Evolutionary conservation across 2,888 invertebrate species (phyloP), one percentile per base, ranked within the genome.

Genomic region (Acleris literana): DNA sequence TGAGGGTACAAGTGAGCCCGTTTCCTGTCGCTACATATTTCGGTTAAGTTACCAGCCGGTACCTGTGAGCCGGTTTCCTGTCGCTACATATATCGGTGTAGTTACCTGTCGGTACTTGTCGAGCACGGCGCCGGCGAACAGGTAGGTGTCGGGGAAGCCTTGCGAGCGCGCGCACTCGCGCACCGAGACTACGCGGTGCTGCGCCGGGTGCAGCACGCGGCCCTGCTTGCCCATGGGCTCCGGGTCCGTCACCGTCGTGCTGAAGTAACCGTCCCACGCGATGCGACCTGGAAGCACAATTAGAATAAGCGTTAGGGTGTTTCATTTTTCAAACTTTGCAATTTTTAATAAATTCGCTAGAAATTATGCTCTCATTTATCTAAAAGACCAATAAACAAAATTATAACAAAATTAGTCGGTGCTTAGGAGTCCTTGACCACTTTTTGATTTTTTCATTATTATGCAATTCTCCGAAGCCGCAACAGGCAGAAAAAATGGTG

Each of bases 151-250:
- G 93, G 77, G 95, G 87, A 97, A 97, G 68, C 96, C 97, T 86
- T 97, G 97, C 22, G 97, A 97, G 68, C 97, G 93, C 13, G 97
- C 97, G 85, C 97, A 97, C 84, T 97, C 97, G 13, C 97, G 87
- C 13, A 97, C 96, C 69, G 97, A 96, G n/a, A 97, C 96, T 0
- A 97, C 96, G 66, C 97, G 93, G 76, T 95, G 90, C 84, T 96
- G 96, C 76, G 94, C 94, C 3, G 97, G 97, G 86, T 97, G 97
- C 71, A 97, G 88, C 59, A 97, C 96, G 75, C 97, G 94, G 59
- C 97, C 97, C 91, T 97, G 97, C 93, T 97, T 97, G 70, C 97
- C 97, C 96, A 97, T 97, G 1, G 97, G 97, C 83, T 97, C 97
- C 20, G 97, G 97, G 89, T 97, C 97, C 29, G 96, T 96, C 68